These are phyloP conservation scores for Triplophysa siluroides DNA, from an alignment of 2,113 vertebrate genomes.

Conservation along the genomic window DNA sequence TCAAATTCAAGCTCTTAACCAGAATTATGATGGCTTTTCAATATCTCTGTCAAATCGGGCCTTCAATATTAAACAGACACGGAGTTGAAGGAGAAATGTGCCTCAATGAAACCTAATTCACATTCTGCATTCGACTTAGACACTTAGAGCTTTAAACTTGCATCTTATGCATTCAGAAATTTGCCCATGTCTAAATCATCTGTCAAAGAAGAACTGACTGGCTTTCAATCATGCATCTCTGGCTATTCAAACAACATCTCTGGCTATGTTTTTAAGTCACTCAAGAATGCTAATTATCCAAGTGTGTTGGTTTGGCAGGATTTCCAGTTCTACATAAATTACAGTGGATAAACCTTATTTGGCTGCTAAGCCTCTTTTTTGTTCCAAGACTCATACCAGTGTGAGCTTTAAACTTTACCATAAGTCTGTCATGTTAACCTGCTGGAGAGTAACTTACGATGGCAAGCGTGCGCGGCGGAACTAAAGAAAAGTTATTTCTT, in stretches of 20 bases:
- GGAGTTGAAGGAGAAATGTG: neutral
- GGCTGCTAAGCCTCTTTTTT: slow-evolving; percentile 41
- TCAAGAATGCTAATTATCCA: slow-evolving; percentile 48
- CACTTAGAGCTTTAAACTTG: slow-evolving; percentile 2
- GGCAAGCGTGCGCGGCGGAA: slow-evolving; percentile 54
- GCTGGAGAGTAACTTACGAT: slow-evolving; percentile 42
- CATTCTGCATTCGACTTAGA: slow-evolving; percentile 13
- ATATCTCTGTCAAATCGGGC: slow-evolving; percentile 14
- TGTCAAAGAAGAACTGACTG: slow-evolving; percentile 33
- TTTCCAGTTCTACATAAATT: slow-evolving; percentile 51
- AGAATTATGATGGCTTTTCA: slow-evolving; percentile 38
- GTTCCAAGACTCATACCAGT: slow-evolving; percentile 26
- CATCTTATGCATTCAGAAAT: slow-evolving; percentile 26
- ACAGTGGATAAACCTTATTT: slow-evolving; percentile 60
- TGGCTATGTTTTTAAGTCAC: slow-evolving; percentile 54
- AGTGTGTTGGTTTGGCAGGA: slow-evolving; percentile 45
- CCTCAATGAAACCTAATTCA: slow-evolving; percentile 20
- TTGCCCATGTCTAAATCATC: neutral
- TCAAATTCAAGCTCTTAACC: slow-evolving; percentile 49
- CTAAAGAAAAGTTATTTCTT: slow-evolving; percentile 18
- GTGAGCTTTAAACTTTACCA: slow-evolving; percentile 43
- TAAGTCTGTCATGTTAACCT: slow-evolving; percentile 45
- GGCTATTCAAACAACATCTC: slow-evolving; percentile 49
- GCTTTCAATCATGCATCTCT: slow-evolving; percentile 44
- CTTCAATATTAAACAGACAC: slow-evolving; percentile 34